Conservation (phyloP, 2,888 invertebrate species). For the Drosophila anomelani region DNA sequence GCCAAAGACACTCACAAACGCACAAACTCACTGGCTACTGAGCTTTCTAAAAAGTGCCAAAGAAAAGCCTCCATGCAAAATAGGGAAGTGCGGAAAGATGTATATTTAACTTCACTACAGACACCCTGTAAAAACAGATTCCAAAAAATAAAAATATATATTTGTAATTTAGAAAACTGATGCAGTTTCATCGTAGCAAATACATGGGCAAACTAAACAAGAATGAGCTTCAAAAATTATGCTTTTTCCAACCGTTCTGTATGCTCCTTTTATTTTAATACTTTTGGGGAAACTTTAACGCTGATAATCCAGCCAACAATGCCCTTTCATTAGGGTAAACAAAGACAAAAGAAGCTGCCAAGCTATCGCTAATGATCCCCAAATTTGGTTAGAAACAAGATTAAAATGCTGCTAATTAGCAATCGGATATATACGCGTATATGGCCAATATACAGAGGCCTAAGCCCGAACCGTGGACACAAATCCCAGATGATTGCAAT, state of each 20-base stretch:
- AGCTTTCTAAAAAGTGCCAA: slow-evolving; percentile 21
- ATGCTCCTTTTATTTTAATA: too few relatives aligned
- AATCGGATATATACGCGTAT: neutral
- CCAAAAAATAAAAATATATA: too few relatives aligned
- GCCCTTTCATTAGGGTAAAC: neutral
- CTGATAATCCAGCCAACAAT: too few relatives aligned
- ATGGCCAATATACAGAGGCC: slow-evolving; percentile 12
- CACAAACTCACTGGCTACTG: neutral
- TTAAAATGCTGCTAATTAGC: slow-evolving; percentile 31
- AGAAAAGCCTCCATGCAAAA: slow-evolving; percentile 2
- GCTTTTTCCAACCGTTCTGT: neutral
- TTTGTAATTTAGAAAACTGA: too few relatives aligned
- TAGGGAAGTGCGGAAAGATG: neutral
- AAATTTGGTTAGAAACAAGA: slow-evolving; percentile 11
- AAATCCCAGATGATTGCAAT: slow-evolving; percentile 24
- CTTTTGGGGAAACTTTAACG: too few relatives aligned
- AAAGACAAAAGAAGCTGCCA: neutral
- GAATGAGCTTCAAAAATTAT: neutral
- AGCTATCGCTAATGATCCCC: slow-evolving; percentile 31
- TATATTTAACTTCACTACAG: neutral
- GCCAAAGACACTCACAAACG: neutral
- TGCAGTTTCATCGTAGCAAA: too few relatives aligned
- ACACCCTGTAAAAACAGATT: neutral
- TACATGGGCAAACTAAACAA: too few relatives aligned
- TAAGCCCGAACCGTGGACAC: slow-evolving; percentile 12